These are phyloP conservation scores for Poeciliopsis gracilis DNA, from an alignment of 2,797 vertebrate species.

Conservation along the genomic window DNA sequence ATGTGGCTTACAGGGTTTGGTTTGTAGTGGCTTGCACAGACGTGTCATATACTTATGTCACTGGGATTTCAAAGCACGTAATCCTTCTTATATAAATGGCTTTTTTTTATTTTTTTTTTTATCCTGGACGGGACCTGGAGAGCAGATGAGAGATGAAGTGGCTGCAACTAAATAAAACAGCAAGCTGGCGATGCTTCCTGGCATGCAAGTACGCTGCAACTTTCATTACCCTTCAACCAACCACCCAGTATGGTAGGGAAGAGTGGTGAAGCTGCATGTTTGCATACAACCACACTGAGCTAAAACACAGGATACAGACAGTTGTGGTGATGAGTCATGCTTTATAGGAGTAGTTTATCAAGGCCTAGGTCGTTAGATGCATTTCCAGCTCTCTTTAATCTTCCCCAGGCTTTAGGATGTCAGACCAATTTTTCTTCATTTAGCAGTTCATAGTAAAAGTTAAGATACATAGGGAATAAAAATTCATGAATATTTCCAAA, in stretches of 20 bases:
- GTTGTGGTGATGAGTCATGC: conserved; percentile 57
- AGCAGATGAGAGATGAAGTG: conserved; percentile 56
- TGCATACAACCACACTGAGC: conserved; percentile 36
- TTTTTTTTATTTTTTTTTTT: conserved; percentile 35
- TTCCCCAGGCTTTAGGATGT: conserved; percentile 14
- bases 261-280: conserved; percentile 20
- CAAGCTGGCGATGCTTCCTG: conserved; percentile 62
- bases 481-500: background rate
- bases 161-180: conserved; percentile 77
- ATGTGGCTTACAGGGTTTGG: conserved; percentile 16
- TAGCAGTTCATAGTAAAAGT: background rate
- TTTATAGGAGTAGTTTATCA: conserved; percentile 36
- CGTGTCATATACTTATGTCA: conserved; percentile 70
- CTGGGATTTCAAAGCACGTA: conserved; percentile 71
- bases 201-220: conserved; percentile 41
- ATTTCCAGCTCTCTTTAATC: conserved; percentile 19
- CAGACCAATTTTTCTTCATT: background rate
- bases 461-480: background rate
- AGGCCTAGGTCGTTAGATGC: conserved; percentile 20
- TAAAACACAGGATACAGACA: conserved; percentile 32
- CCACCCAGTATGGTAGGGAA: conserved; percentile 23
- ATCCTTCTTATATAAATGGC: conserved; percentile 80
- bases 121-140: conserved; percentile 56
- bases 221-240: conserved; percentile 29
- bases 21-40: conserved; percentile 37